Percentiles rank a stretch among this genome's conserved stretches.
Conservation (phyloP, 2,888 invertebrate species). For the Desoria tigrina region DNA sequence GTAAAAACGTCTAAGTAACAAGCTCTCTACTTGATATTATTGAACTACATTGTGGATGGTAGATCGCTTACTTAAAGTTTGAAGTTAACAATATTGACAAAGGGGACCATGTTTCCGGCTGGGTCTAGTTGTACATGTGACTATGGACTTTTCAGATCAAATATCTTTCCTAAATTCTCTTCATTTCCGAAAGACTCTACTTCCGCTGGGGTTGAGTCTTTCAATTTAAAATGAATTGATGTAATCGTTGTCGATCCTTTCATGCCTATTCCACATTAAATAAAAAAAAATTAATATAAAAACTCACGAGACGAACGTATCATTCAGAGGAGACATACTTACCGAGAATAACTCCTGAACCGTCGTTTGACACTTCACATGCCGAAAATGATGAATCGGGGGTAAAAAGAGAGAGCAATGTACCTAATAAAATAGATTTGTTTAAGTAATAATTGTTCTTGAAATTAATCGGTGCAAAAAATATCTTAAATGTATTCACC, state of each 20-base stretch:
- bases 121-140: neutral
- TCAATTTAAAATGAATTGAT: constrained; percentile 45
- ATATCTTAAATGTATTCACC: constrained; percentile 60
- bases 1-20: no score
- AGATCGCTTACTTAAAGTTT: no score
- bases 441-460: neutral
- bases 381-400: constrained; percentile 73
- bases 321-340: no score
- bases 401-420: constrained; percentile 75
- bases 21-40: neutral
- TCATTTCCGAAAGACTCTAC: constrained; percentile 47
- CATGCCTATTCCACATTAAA: constrained; percentile 35
- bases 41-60: constrained; percentile 5
- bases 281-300: constrained; percentile 4
- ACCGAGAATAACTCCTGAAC: constrained; percentile 65
- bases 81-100: neutral
- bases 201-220: constrained; percentile 30
- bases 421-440: constrained; percentile 69
- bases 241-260: constrained; percentile 42
- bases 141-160: constrained; percentile 42
- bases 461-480: neutral
- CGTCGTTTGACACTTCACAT: constrained; percentile 75
- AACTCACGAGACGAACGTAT: neutral
- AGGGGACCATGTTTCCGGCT: neutral
- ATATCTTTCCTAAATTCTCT: constrained; percentile 47